Conservation (phyloP, 2,888 invertebrate species). For the Cartodere bifasciata region DNA sequence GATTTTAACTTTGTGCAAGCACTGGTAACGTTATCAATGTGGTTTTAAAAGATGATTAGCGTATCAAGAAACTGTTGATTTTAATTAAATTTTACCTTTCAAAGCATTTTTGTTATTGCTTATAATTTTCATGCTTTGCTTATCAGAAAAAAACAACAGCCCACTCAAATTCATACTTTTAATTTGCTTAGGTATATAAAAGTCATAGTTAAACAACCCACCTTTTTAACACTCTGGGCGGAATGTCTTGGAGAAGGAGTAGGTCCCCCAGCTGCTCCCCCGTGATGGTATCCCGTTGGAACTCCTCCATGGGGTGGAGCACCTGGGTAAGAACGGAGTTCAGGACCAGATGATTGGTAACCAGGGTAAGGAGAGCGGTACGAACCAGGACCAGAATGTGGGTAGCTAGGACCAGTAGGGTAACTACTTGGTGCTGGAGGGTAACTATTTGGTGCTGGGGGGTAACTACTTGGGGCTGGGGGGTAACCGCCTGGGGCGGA, state of each 20-base stretch:
- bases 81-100: no score
- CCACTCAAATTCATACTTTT: no score
- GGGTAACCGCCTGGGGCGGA: conserved; percentile 18
- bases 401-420: conserved; percentile 3
- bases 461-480: conserved; percentile 34
- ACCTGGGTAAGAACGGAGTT: conserved; percentile 11
- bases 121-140: no score
- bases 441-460: conserved; percentile 17
- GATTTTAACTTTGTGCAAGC: no score
- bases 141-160: no score
- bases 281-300: conserved; percentile 7
- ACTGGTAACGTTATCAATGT: no score
- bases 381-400: conserved; percentile 17
- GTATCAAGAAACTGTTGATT: no score
- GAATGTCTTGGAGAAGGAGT: neutral
- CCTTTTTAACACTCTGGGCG: no score
- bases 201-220: no score
- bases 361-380: conserved; percentile 13
- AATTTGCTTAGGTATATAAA: no score
- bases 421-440: conserved; percentile 9
- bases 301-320: conserved; percentile 12
- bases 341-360: conserved; percentile 2
- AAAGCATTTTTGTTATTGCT: no score
- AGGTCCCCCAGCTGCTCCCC: neutral
- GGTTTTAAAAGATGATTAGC: no score